Evolutionary conservation across 2,113 vertebrate species (phyloP).

Genomic region (Cyanoramphus novaezelandiae): DNA sequence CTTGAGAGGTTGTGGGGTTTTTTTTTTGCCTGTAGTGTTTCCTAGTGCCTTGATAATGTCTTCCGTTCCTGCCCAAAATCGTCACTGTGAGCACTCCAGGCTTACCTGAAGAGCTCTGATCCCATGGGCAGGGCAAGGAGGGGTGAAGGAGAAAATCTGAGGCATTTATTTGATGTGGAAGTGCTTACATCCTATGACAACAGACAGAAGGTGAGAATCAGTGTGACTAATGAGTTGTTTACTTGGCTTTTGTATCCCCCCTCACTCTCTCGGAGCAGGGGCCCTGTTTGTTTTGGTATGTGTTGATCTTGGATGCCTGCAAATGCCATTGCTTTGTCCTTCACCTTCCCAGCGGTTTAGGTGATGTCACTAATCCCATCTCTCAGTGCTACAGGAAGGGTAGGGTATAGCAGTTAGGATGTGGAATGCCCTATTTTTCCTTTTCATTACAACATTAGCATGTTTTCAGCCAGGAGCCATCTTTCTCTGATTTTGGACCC

Average conservation of each 20-base stretch:
- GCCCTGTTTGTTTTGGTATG: background rate
- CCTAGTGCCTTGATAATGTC: background rate
- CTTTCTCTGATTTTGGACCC: background rate
- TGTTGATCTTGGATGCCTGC: constrained; percentile 32
- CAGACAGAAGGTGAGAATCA: constrained; percentile 21
- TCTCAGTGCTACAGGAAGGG: background rate
- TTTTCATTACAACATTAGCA: accelerated
- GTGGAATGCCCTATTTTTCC: background rate
- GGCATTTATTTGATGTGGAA: constrained; percentile 47
- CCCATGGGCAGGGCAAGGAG: background rate
- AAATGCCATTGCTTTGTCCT: constrained; percentile 6
- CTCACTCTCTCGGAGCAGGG: background rate
- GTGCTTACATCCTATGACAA: background rate
- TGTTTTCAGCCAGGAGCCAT: background rate
- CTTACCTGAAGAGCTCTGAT: background rate
- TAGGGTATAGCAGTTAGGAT: background rate
- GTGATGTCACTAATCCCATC: background rate
- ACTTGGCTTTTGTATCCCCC: background rate
- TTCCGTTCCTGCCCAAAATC: background rate
- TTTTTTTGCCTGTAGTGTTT: background rate
- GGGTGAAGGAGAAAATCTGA: background rate
- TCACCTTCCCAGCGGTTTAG: background rate
- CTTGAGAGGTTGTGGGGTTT: background rate
- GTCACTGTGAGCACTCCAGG: background rate
- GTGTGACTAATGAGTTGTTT: constrained; percentile 50